Evolutionary conservation across 2,113 vertebrate species (phyloP), one percentile per base, ranked within the genome.

Genomic region (Nestor notabilis): DNA sequence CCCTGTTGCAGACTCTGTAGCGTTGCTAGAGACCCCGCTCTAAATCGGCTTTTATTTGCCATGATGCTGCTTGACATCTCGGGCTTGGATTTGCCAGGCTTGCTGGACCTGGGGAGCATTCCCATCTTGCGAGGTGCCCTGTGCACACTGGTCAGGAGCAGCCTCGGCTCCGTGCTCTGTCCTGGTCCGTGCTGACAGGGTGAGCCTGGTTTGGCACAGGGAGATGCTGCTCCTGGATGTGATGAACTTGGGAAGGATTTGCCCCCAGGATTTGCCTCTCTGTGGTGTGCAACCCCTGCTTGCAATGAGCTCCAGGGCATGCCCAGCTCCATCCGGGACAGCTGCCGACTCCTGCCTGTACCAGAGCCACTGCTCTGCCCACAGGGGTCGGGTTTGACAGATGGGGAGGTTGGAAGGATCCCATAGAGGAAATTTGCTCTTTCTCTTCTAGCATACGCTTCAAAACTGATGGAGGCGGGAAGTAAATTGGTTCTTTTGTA

Each of bases 401-500:
- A 58, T 35, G 18, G 33, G 53, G 25, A 93, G 79, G 75, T 77
- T 49, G 11, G 91, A 69, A 85, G 70, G 70, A 80, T 76, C 71
- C 33, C 77, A 58, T 2, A 12, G 41, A 81, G 49, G 61, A 69
- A 79, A 89, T 41, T 52, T 27, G 7, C 25, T 66, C 41, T 69
- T 75, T 75, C 47, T 85, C 53, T 53, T 76, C 18, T 19, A 84
- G 44, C 65, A 11, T 64, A 65, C 0, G 7, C 69, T 85, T 71
- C 9, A 23, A 8, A 33, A 6, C 72, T 63, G 80, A 11, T 69
- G 65, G 69, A 69, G 17, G 29, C n/a, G 66, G 75, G 61, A 70
- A 81, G 64, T 69, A 85, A 93, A 97, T 92, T 49, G 25, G 92
- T 93, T 52, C 89, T 97, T 97, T 91, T 71, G 49, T 27, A 61